These are phyloP conservation scores for Myotis pilosus DNA, from an alignment of 2,797 vertebrate genomes.

Conservation along the genomic window DNA sequence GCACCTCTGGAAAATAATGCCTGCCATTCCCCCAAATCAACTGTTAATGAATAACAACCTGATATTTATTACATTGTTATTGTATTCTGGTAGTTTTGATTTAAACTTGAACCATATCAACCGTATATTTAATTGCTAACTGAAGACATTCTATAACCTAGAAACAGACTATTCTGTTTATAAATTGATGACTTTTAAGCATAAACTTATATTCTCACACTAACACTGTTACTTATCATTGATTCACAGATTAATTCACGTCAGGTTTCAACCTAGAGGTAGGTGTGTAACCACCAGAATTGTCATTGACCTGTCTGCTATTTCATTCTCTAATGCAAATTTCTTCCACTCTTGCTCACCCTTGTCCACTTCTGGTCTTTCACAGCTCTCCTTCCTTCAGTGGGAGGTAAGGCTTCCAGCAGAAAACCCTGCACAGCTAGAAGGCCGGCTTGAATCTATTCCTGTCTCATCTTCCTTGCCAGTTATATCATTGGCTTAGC, in stretches of 20 bases:
- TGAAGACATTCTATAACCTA: not conserved
- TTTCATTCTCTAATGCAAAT: not conserved
- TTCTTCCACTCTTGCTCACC: not conserved
- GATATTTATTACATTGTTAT: slow-evolving; percentile 46
- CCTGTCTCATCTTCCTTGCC: not conserved
- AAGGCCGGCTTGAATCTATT: not conserved
- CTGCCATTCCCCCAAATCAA: slow-evolving; percentile 5
- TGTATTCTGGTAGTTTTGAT: slow-evolving; percentile 36
- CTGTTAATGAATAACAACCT: slow-evolving; percentile 56
- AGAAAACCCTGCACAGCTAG: not conserved
- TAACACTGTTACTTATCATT: not conserved
- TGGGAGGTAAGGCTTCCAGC: not conserved
- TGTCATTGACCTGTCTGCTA: not conserved
- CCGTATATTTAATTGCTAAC: slow-evolving; percentile 47
- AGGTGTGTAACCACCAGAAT: not conserved
- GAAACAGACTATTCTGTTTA: slow-evolving; percentile 4
- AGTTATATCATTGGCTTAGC: not conserved
- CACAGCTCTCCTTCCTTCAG: not conserved
- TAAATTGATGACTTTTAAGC: slow-evolving; percentile 9
- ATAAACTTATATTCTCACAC: not conserved
- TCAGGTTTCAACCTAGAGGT: not conserved
- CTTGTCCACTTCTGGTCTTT: not conserved
- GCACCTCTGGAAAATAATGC: not conserved
- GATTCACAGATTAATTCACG: not conserved
- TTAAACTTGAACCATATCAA: slow-evolving; percentile 51